phyloP scores from a whole-genome alignment of 2,888 invertebrate species.

The Lasiommata megera region DNA sequence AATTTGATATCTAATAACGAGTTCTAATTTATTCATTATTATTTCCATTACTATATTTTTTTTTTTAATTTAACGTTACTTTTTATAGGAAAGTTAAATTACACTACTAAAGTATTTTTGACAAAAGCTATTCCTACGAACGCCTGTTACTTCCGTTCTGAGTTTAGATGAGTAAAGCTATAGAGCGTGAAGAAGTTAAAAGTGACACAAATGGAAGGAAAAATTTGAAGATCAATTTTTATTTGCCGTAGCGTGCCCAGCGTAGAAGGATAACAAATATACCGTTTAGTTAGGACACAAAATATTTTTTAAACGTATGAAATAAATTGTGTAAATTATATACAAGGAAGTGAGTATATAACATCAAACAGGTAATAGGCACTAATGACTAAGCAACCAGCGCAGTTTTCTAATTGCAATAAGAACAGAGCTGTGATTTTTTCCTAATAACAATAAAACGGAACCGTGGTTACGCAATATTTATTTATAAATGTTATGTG shows the following conservation, averaged over 20 bases:
- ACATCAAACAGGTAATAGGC: slow-evolving; percentile 9
- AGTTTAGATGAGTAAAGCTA: no score
- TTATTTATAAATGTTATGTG: slow-evolving; percentile 52
- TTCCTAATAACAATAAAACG: slow-evolving; percentile 47
- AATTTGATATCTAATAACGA: no score
- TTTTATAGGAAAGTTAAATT: no score
- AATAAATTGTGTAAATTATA: neutral
- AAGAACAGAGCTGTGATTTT: slow-evolving; percentile 29
- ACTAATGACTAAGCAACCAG: slow-evolving; percentile 32
- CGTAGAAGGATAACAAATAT: no score
- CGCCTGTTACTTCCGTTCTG: no score
- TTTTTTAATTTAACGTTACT: no score
- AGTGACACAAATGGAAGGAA: no score
- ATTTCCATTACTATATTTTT: no score
- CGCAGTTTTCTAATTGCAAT: slow-evolving; percentile 31
- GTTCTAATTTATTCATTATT: no score
- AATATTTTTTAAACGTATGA: neutral
- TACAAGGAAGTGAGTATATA: neutral
- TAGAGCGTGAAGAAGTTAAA: no score
- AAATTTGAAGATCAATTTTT: neutral
- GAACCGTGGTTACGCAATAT: slow-evolving; percentile 54
- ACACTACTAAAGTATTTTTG: no score
- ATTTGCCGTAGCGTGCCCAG: neutral
- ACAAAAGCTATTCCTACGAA: no score
- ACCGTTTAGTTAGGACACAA: neutral